Conservation (phyloP, 2,797 vertebrate genomes). For the Danionella dracula region DNA sequence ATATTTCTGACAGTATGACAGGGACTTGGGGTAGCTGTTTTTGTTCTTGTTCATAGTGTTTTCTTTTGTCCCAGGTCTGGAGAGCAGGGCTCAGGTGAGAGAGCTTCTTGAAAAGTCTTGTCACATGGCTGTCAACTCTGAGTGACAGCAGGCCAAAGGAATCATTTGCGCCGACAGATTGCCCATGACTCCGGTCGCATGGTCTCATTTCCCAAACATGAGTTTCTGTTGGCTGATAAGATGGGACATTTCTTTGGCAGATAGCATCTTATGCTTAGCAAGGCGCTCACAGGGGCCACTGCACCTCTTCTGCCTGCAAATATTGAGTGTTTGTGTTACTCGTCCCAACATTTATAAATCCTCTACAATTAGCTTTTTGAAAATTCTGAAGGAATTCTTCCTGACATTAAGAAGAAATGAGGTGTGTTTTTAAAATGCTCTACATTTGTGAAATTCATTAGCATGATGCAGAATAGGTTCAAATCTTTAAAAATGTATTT, state of each 20-base stretch:
- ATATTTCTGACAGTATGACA: background rate
- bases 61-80: background rate
- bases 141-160: slow-evolving; percentile 15
- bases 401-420: background rate
- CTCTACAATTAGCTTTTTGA: background rate
- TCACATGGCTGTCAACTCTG: slow-evolving; percentile 11
- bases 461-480: no score
- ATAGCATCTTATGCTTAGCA: slow-evolving; percentile 14
- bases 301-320: background rate
- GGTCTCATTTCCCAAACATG: slow-evolving; percentile 38
- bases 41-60: background rate
- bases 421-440: no score
- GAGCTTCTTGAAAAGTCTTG: slow-evolving; percentile 12
- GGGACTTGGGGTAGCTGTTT: background rate
- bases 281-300: background rate
- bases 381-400: background rate
- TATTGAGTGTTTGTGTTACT: slow-evolving; percentile 11
- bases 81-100: background rate
- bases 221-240: slow-evolving; percentile 28
- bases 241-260: slow-evolving; percentile 18
- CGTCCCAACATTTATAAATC: background rate
- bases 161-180: slow-evolving; percentile 21
- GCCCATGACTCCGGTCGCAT: slow-evolving; percentile 21
- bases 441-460: no score
- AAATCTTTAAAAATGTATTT: no score